Evolutionary conservation across 1,140 invertebrate genomes (phyloP), one percentile per base, ranked within the genome.

Genomic region (Pentalonia nigronervosa): DNA sequence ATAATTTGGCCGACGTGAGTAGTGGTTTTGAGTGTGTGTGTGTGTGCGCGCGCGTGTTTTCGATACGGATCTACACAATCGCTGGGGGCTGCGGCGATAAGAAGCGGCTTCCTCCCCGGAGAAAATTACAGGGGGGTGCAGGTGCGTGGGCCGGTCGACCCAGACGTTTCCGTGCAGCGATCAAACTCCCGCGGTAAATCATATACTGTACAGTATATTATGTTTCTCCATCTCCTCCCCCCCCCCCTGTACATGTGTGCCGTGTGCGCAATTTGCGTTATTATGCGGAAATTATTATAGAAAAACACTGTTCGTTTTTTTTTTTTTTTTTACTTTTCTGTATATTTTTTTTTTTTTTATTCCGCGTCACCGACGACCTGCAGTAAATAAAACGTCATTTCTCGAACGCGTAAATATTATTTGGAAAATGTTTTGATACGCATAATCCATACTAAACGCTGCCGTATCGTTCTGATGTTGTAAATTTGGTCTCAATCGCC

Each of bases 1-100:
- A 60, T 90, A 67, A 90, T 45, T 90, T 45, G 36, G 36, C 6
- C 23, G 56, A 47, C 36, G 50, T 30, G 53, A 67, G 34, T 89
- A 25, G 89, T 45, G 30, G 41, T n/a, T 60, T 14, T 20, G 36
- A 30, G 83, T n/a, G 14, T 56, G 53, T 23, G 21, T 53, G 47
- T 11, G 47, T 47, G 47, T 47, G 81, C n/a, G 9, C 1, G 47
- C 8, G 47, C 8, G 47, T 8, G 50, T 17, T 30, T 50, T 48
- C 11, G 90, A 92, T 92, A 92, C 47, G 67, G 34, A 92, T 92
- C 90, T 92, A 92, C 67, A 92, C 67, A 67, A 48, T 45, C 30
- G 21, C 45, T 17, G 60, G 60, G 34, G 4, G 41, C 60, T 76
- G 83, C 11, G 23, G 6, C 90, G 67, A 92, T 92, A 92, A 92